Evolutionary conservation across 2,797 vertebrate species (phyloP).

Genomic region (Podarcis lilfordi): DNA sequence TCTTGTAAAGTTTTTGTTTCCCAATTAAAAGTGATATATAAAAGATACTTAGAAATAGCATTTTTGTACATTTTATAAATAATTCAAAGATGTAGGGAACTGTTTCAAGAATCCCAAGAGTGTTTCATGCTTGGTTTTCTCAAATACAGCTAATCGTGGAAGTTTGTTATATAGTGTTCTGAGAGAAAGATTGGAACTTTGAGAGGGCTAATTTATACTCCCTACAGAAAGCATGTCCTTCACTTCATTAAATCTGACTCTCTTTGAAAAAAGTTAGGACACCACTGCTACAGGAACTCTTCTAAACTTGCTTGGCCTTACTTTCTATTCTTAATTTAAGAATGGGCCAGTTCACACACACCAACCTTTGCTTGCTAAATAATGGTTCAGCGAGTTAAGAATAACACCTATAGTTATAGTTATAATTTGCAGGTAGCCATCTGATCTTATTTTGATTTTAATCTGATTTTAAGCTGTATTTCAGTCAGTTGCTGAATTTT

Average conservation of each 20-base stretch:
- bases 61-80: neutral
- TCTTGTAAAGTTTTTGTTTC: neutral
- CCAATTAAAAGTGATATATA: neutral
- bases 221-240: no score
- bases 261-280: no score
- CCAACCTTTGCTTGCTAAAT: neutral
- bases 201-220: no score
- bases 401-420: no score
- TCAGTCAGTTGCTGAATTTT: no score
- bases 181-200: neutral
- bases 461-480: no score
- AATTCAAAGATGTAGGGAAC: neutral
- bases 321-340: neutral
- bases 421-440: no score
- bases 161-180: neutral
- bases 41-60: neutral
- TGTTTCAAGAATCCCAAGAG: neutral
- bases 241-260: no score
- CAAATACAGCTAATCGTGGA: neutral
- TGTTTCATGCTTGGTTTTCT: neutral
- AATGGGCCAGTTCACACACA: neutral
- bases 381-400: neutral
- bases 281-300: neutral
- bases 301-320: neutral
- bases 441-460: no score